phyloP scores from a whole-genome alignment of 2,888 invertebrate genomes.

The Rhagonycha lutea region DNA sequence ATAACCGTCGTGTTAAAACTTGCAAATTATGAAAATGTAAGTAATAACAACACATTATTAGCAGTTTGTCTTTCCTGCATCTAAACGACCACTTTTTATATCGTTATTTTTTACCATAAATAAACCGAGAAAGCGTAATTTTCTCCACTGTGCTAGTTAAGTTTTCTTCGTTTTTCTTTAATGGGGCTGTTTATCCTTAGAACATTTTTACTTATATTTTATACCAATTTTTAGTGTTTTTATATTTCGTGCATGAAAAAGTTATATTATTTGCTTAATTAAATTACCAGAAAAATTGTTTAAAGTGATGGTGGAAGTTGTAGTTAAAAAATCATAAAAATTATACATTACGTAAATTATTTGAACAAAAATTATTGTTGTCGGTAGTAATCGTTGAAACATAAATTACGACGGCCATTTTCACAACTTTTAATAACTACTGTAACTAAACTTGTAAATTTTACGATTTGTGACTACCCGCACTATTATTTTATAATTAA shows the following conservation, averaged over 20 bases:
- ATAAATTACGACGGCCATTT: background rate
- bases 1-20: background rate
- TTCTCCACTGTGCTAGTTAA: background rate
- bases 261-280: background rate
- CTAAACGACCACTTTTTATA: background rate
- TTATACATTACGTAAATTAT: conserved; percentile 14
- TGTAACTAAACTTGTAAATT: background rate
- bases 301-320: background rate
- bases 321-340: background rate
- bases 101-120: background rate
- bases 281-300: no score
- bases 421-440: background rate
- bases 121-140: background rate
- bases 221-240: background rate
- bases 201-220: background rate
- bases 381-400: conserved; percentile 2
- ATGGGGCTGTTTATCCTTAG: background rate
- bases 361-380: background rate
- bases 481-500: background rate
- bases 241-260: background rate
- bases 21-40: background rate
- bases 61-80: background rate
- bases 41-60: background rate
- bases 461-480: background rate
- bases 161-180: background rate